phyloP scores from a whole-genome alignment of 92 coral and sea anemone species.

The Pocillopora meandrina region DNA sequence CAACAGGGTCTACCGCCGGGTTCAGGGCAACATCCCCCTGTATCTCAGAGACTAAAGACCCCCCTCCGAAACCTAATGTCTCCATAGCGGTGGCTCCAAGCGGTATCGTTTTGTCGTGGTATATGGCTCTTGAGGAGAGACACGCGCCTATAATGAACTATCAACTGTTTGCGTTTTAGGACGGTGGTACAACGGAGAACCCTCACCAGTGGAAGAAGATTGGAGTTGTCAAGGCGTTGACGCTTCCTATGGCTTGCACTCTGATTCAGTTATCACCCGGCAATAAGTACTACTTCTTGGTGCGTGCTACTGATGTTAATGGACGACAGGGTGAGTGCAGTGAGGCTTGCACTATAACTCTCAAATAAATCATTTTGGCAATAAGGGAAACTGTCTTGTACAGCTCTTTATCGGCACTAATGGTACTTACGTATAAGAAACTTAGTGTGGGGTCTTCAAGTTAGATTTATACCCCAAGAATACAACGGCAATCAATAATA shows the following conservation, averaged over 20 bases:
- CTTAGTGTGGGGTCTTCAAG: background rate
- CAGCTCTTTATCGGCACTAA: too few species aligned
- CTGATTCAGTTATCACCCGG: slow-evolving; percentile 96
- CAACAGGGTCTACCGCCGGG: slow-evolving; percentile 10
- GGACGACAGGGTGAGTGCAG: slow-evolving; percentile 91
- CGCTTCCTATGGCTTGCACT: slow-evolving; percentile 98
- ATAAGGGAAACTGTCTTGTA: background rate
- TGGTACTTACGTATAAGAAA: too few species aligned
- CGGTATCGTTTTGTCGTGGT: slow-evolving; percentile 98
- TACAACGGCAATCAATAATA: background rate
- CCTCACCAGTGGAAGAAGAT: slow-evolving; percentile 93
- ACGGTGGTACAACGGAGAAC: slow-evolving; percentile 60
- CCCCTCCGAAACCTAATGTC: slow-evolving; percentile 85
- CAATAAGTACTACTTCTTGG: slow-evolving; percentile 93
- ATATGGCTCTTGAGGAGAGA: slow-evolving; percentile 74
- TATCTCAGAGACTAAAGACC: slow-evolving; percentile 40
- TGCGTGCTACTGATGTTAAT: slow-evolving; percentile 83
- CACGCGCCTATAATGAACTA: slow-evolving; percentile 79
- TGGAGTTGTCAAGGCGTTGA: slow-evolving; percentile 94
- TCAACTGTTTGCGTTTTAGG: slow-evolving; percentile 90
- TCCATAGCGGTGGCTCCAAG: slow-evolving; percentile 89
- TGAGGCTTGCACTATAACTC: slow-evolving; percentile 90
- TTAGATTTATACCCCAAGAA: background rate
- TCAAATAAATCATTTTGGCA: slow-evolving; percentile 40
- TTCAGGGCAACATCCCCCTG: slow-evolving; percentile 18